A percentile compares a stretch with the other conserved stretches of the same genome.
phyloP scores from a whole-genome alignment of 2,113 vertebrate genomes.

The Grantiella picta region DNA sequence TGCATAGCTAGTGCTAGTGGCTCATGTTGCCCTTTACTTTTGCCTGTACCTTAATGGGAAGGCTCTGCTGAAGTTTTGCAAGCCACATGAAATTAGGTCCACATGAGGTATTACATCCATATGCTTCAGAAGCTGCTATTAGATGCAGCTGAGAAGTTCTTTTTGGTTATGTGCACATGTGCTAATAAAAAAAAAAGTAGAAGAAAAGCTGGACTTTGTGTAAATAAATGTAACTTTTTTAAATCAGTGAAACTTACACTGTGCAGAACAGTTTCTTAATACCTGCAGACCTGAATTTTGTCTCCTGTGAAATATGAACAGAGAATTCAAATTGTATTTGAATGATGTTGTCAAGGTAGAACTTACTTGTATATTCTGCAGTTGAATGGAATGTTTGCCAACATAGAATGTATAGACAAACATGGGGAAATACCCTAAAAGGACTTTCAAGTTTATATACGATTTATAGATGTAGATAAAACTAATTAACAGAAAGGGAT shows the following conservation, averaged over 20 bases:
- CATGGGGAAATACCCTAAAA: neutral
- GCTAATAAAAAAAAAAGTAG: neutral
- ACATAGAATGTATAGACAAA: neutral
- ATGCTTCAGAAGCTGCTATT: neutral
- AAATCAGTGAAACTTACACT: neutral
- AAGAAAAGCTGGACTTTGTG: neutral
- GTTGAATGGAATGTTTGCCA: neutral
- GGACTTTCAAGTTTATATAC: neutral
- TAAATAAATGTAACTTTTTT: neutral
- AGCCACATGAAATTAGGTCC: neutral
- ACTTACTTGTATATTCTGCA: neutral
- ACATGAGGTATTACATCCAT: neutral
- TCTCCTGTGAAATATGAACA: neutral
- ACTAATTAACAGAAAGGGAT: neutral
- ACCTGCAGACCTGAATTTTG: neutral
- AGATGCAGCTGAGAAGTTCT: neutral
- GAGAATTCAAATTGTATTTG: neutral
- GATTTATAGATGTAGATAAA: neutral
- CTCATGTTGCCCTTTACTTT: neutral
- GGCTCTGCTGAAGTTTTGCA: neutral
- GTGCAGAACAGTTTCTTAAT: neutral
- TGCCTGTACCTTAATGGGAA: neutral
- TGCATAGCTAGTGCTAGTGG: neutral
- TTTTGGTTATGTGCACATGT: neutral
- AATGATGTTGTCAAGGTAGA: neutral